A percentile compares a stretch with the other conserved stretches of the same genome.
These are phyloP conservation scores for Lasioglossum oenotherae DNA, from an alignment of 2,888 invertebrate species.

Conservation along the genomic window DNA sequence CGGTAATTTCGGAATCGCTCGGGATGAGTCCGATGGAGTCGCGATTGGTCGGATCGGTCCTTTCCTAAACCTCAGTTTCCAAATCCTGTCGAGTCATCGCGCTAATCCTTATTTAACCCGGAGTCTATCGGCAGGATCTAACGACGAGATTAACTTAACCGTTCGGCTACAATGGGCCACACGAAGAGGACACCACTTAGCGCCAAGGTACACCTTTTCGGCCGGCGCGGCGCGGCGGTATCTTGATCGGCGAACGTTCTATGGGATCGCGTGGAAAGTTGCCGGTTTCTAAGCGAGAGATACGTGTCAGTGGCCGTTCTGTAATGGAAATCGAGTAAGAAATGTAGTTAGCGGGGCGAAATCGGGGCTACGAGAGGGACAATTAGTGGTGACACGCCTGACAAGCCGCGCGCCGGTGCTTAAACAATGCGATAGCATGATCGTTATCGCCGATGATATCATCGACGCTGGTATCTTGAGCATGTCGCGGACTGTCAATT, in stretches of 20 bases:
- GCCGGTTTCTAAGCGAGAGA: constrained; percentile 46
- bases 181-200: constrained; percentile 68
- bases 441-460: constrained; percentile 40
- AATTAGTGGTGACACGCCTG: constrained; percentile 59
- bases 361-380: constrained; percentile 44
- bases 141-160: constrained; percentile 78
- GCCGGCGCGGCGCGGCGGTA: constrained; percentile 23
- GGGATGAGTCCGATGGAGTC: constrained; percentile 41
- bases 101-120: constrained; percentile 81
- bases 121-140: constrained; percentile 77
- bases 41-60: constrained; percentile 47
- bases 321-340: constrained; percentile 75
- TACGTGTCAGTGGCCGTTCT: constrained; percentile 52
- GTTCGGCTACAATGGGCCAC: constrained; percentile 65
- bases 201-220: constrained; percentile 39
- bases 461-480: neutral
- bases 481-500: constrained; percentile 21
- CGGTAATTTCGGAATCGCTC: constrained; percentile 27
- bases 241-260: constrained; percentile 57
- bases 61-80: constrained; percentile 8
- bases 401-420: constrained; percentile 42
- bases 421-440: constrained; percentile 48
- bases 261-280: constrained; percentile 46
- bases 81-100: constrained; percentile 76
- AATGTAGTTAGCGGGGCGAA: constrained; percentile 56